Base-by-base conservation (phyloP, 2,888 invertebrate genomes). In the Cenopis cana region DNA sequence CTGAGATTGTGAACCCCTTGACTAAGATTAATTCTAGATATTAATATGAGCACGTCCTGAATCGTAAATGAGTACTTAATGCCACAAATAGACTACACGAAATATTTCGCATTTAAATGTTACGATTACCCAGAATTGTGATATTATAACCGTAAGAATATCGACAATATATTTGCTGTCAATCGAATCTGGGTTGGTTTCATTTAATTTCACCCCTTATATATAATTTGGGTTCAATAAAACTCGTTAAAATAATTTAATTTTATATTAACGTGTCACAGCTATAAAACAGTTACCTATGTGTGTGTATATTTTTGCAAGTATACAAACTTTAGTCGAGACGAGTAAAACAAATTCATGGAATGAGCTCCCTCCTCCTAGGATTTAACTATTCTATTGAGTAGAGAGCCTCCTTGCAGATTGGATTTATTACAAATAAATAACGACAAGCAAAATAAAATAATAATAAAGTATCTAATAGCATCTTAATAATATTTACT, bases 41-140 rank as follows among this genome's bases (percentile, higher is more conserved):
- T 46, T 46, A 33, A 46, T 68, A 54, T 55, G 67, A 59, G n/a
- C 55, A 29, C 50, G 68, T 57, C 56, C 57, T 49, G 56, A 68
- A 56, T 41, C 38, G 57, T 54, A 56, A 59, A 33, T 10, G 46
- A 69, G 52, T 72, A 62, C 60, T 72, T 73, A 73, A 70, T 64
- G 69, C 74, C 69, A 74, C 71, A 68, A 72, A 75, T 69, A 52
- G 11, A 68, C 59, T 69, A 74, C 70, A 75, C 64, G 76, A 78
- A 79, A 81, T 78, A 79, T 78, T 78, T 79, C 87, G 89, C 88
- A 89, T 89, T 89, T 89, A 86, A 81, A 79, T 82, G 79, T 85
- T 81, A 79, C 81, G 79, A 81, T 75, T 77, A 81, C 79, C 81
- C 79, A 80, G 78, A 81, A 86, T 86, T 87, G 87, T 89, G 87